Conservation (phyloP, 1,140 invertebrate genomes). For the Augochlora pura region DNA sequence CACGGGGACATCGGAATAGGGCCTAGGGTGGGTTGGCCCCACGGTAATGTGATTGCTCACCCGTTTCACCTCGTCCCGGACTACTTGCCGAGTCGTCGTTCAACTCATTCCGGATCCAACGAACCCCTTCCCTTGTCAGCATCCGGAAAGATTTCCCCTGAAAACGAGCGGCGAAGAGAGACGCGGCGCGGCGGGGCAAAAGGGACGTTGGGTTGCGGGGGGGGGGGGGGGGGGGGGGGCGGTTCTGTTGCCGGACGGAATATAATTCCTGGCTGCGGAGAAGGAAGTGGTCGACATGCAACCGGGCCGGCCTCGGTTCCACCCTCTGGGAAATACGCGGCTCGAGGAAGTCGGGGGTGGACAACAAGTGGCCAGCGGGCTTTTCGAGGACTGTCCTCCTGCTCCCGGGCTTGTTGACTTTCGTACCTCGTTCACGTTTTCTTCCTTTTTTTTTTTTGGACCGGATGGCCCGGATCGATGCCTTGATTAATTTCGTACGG, state of each 20-base stretch:
- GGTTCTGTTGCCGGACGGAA: constrained; percentile 61
- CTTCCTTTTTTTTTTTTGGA: constrained; percentile 5
- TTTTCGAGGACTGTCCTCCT: constrained; percentile 25
- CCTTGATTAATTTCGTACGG: constrained; percentile 26
- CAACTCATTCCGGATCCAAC: constrained; percentile 59
- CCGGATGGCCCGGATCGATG: background rate
- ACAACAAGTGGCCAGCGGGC: constrained; percentile 52
- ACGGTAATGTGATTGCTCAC: constrained; percentile 73
- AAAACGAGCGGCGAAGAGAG: constrained; percentile 52
- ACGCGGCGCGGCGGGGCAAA: background rate
- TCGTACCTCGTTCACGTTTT: no score
- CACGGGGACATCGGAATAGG: constrained; percentile 70
- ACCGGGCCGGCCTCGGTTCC: constrained; percentile 16
- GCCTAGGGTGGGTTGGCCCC: constrained; percentile 67
- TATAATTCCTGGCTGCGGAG: constrained; percentile 55
- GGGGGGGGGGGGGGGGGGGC: background rate
- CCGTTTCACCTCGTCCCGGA: constrained; percentile 70
- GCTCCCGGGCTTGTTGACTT: constrained; percentile 26
- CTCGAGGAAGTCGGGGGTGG: constrained; percentile 30
- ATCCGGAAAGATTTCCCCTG: constrained; percentile 64
- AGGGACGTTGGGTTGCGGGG: no score
- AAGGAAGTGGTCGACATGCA: constrained; percentile 47
- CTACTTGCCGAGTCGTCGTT: constrained; percentile 56
- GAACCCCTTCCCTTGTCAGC: constrained; percentile 59
- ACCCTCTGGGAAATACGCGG: constrained; percentile 36